phyloP scores from a whole-genome alignment of 2,113 vertebrate genomes.

The Cromileptes altivelis region DNA sequence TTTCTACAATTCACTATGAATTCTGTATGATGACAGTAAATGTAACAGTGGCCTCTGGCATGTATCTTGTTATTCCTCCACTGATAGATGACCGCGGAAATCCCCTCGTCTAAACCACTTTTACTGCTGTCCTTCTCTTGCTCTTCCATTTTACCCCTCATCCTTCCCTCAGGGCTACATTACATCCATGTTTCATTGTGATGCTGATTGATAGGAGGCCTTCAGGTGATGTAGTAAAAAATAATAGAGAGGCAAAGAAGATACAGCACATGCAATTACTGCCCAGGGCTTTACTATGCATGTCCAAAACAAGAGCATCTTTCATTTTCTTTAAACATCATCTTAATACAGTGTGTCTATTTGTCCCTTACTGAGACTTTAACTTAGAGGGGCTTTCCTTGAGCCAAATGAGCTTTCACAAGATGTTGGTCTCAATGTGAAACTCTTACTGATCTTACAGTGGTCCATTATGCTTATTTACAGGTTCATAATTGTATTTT shows the following conservation, averaged over 20 bases:
- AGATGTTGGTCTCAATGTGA: neutral
- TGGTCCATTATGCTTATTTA: too few species aligned
- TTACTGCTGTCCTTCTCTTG: constrained; percentile 30
- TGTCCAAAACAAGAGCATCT: neutral
- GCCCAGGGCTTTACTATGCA: neutral
- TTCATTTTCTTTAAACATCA: neutral
- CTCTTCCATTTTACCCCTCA: constrained; percentile 14
- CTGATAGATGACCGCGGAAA: constrained; percentile 19
- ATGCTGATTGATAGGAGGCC: constrained; percentile 57
- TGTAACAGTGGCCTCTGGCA: constrained; percentile 15
- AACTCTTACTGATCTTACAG: neutral
- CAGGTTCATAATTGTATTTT: too few species aligned
- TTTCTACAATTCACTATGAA: neutral
- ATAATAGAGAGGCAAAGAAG: constrained; percentile 34
- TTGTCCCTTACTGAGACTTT: neutral
- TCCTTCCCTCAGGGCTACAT: constrained; percentile 37
- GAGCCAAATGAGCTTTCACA: neutral
- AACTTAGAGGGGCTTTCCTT: neutral
- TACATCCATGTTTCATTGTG: constrained; percentile 37
- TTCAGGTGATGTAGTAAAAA: constrained; percentile 47
- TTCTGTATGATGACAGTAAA: neutral
- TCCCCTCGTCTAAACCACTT: constrained; percentile 26
- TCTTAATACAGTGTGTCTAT: neutral
- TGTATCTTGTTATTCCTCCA: constrained; percentile 18
- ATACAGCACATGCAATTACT: constrained; percentile 1